Percentiles rank a stretch among this genome's conserved stretches.
Evolutionary conservation across 2,113 vertebrate genomes (phyloP).

Genomic region (Syrmaticus mikado): DNA sequence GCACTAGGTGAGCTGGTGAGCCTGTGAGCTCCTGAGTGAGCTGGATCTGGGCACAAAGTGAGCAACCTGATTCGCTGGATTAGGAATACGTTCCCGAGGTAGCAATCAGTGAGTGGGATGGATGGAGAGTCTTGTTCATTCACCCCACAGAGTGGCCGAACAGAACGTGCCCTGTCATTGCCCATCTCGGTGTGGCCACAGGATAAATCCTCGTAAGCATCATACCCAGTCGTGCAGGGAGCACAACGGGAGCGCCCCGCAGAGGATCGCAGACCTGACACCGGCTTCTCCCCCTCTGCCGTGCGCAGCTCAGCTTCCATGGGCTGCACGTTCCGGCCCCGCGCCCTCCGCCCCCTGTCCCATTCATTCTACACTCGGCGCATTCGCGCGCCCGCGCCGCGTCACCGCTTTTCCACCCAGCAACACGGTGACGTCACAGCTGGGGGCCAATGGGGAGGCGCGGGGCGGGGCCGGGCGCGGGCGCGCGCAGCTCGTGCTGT

Average conservation of each 20-base stretch:
- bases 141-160: background rate
- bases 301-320: background rate
- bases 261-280: background rate
- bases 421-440: background rate
- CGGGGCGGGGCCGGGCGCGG: background rate
- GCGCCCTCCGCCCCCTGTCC: background rate
- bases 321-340: background rate
- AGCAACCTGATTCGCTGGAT: background rate
- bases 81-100: background rate
- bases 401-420: background rate
- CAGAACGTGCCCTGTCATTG: background rate
- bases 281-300: background rate
- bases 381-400: background rate
- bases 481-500: too few relatives aligned
- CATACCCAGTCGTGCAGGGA: background rate
- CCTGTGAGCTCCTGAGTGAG: background rate
- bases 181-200: background rate
- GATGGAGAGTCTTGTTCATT: background rate
- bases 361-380: background rate
- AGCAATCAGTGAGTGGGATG: background rate
- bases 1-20: background rate
- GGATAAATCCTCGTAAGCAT: accelerated
- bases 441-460: background rate
- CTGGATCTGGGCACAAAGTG: background rate
- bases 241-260: background rate